These are phyloP conservation scores for Stegostoma tigrinum DNA, from an alignment of 2,113 vertebrate genomes.

Conservation along the genomic window DNA sequence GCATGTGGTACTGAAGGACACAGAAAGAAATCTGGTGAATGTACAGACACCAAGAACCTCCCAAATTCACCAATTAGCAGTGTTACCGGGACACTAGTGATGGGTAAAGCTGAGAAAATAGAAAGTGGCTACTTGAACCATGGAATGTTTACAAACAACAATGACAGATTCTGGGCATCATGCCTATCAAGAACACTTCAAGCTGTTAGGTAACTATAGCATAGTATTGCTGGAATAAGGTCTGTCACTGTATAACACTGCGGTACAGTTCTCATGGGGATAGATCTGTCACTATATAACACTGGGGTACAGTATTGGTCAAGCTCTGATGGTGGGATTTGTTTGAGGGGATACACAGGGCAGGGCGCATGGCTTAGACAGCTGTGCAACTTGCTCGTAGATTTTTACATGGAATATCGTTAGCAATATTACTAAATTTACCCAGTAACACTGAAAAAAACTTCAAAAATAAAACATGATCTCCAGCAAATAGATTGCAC, in stretches of 20 bases:
- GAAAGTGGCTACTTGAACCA: neutral
- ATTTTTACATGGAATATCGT: no score
- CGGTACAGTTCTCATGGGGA: neutral
- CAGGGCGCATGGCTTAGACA: no score
- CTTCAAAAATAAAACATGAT: no score
- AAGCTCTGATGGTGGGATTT: neutral
- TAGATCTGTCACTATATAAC: neutral
- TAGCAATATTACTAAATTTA: no score
- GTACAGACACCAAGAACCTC: neutral
- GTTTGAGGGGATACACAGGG: no score
- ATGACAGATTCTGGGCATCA: neutral
- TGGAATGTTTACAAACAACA: neutral
- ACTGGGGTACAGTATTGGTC: neutral
- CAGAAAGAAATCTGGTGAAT: neutral
- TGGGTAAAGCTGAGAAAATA: neutral
- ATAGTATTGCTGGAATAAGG: no score
- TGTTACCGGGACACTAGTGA: neutral
- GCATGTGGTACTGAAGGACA: slow-evolving; percentile 79
- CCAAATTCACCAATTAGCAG: neutral
- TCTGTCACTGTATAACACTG: neutral
- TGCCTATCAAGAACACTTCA: no score
- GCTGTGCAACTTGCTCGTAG: no score
- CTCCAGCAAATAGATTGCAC: no score
- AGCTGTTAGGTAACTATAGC: neutral
- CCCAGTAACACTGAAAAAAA: no score